Conservation (phyloP, 2,113 vertebrate genomes). For the Rhinopithecus roxellana region DNA sequence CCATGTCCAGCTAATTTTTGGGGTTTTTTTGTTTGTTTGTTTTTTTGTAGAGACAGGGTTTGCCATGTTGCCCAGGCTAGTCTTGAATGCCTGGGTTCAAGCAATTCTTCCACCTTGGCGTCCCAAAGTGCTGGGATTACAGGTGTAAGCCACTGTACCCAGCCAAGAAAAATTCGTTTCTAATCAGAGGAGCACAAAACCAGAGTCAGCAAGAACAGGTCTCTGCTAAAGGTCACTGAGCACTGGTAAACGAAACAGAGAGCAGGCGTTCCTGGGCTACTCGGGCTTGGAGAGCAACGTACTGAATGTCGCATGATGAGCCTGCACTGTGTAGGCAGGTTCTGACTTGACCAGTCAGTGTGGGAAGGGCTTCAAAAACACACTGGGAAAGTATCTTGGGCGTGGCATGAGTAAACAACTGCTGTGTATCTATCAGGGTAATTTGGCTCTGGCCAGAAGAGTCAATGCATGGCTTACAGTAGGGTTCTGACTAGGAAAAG, state of each 20-base stretch:
- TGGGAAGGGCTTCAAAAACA: not conserved
- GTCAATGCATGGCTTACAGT: fast-evolving
- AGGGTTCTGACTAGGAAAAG: not conserved
- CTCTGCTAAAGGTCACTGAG: not conserved
- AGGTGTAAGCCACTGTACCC: too few relatives aligned
- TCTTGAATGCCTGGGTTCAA: too few relatives aligned
- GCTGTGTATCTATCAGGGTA: not conserved
- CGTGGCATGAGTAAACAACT: not conserved
- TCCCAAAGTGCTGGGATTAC: too few relatives aligned
- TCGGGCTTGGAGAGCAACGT: not conserved
- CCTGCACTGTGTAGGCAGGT: not conserved
- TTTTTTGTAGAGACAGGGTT: too few relatives aligned
- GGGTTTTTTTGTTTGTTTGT: too few relatives aligned
- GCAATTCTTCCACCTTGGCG: too few relatives aligned
- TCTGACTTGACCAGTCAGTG: not conserved
- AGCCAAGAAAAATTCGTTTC: not conserved
- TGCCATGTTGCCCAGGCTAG: too few relatives aligned
- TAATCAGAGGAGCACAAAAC: not conserved
- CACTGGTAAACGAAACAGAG: not conserved
- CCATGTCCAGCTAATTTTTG: too few relatives aligned
- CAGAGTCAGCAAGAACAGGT: not conserved
- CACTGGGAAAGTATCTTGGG: not conserved
- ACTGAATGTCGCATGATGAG: fast-evolving
- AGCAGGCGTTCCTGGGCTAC: too few relatives aligned
- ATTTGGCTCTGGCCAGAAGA: not conserved